Base-by-base conservation (phyloP, 2,797 vertebrate genomes). In the Xenentodon cancila region DNA sequence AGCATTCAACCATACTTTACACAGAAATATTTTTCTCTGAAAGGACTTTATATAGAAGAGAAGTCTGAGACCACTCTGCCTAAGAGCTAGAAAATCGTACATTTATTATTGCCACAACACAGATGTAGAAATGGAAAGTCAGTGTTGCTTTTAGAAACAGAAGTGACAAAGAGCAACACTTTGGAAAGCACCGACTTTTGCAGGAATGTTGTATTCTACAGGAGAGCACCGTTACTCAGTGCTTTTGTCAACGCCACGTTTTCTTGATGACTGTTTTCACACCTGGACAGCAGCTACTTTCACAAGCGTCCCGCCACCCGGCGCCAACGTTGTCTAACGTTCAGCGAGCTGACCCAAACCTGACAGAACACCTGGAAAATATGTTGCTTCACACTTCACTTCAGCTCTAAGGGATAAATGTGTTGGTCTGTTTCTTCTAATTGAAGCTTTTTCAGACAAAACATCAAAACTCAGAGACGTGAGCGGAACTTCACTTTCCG, bases 1-100 rank as follows among this genome's bases (percentile, higher is more conserved):
- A 72, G 77, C 68, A 64, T 59, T 81, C 80, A 77, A 48, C 58
- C 68, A 37, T 46, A 57, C 45, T 63, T 58, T 53, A 37, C 58
- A 58, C 18, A 18, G 49, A 59, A 64, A 62, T 53, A 47, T 71
- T 56, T 67, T 47, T 53, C 25, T 52, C 43, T 52, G 30, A 70
- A 67, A 77, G 32, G 56, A 72, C 62, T 74, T 37, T 11, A 51
- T 19, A 65, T 20, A 47, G 53, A 46, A 44, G 48, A 54, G 21
- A 52, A 47, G 21, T 56, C 34, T 12, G 19, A 44, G 63, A 49
- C 51, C 21, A 37, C 21, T 62, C 62, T 61, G 53, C 13, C 50
- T 1, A 22, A 65, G 57, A 65, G 27, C 11, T 1, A 17, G 45
- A 46, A 71, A 44, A 59, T 62, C 52, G 51, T 2, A 50, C 56